phyloP scores from a whole-genome alignment of 2,113 vertebrate genomes.

The Colossoma macropomum region DNA sequence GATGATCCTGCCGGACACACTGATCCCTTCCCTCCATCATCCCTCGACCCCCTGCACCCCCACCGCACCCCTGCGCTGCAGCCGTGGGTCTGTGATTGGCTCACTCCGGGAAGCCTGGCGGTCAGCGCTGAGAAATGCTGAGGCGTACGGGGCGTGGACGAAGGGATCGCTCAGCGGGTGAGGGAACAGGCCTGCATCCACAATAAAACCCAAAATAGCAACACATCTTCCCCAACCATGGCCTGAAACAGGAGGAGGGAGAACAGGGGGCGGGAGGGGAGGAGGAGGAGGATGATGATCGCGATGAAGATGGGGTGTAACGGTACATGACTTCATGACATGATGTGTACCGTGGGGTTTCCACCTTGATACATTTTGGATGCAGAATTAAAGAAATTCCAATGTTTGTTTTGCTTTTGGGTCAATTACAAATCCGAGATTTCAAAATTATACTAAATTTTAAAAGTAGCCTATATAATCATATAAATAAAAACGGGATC shows the following conservation, averaged over 20 bases:
- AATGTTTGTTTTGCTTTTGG: no score
- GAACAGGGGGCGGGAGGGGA: no score
- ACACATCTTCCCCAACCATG: neutral
- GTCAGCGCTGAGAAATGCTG: constrained; percentile 35
- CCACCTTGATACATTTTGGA: no score
- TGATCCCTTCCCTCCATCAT: constrained; percentile 24
- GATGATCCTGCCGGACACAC: constrained; percentile 27
- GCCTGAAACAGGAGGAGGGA: neutral
- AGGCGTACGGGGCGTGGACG: neutral
- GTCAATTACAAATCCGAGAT: no score
- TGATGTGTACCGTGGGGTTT: no score
- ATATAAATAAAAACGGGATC: no score
- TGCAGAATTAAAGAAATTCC: no score
- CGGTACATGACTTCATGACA: no score
- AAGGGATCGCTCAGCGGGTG: neutral
- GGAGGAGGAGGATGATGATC: neutral
- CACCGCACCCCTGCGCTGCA: no score
- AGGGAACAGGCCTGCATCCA: neutral
- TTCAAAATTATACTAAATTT: no score
- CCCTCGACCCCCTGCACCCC: neutral
- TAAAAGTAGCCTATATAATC: no score
- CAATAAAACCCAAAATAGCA: constrained; percentile 30
- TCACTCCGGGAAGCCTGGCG: constrained; percentile 11
- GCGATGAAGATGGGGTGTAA: neutral
- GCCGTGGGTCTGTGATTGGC: neutral